Conservation (phyloP, 64 coral and sea anemone species). For the Dendronephthya gigantea region DNA sequence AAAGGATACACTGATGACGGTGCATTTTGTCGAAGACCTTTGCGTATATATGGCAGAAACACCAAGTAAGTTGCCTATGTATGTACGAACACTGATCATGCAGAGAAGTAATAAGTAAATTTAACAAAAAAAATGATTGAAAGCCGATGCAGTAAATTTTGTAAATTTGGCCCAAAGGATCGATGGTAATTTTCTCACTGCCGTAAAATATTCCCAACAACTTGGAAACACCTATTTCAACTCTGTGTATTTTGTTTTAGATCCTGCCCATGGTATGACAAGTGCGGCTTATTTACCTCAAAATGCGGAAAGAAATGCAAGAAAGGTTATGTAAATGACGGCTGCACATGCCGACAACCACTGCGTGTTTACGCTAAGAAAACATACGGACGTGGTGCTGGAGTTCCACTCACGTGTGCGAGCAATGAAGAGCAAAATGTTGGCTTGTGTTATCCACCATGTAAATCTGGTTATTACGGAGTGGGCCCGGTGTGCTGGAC, state of each 20-base stretch:
- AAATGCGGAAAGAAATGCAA: background rate
- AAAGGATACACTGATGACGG: background rate
- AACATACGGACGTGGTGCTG: background rate
- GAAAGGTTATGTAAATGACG: background rate
- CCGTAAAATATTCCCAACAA: no score
- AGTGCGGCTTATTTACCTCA: background rate
- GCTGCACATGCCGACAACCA: background rate
- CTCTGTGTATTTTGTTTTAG: background rate
- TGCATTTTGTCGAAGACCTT: background rate
- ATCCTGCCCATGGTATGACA: background rate
- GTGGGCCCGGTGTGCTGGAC: background rate
- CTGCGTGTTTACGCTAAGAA: background rate
- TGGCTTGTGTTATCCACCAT: background rate
- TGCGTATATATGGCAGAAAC: background rate
- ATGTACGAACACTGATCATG: no score
- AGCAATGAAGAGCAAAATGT: background rate
- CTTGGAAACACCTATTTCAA: no score
- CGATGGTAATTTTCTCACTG: no score
- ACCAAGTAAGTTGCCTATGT: background rate
- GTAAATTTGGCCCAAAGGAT: no score
- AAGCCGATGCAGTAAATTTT: no score
- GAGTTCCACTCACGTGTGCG: background rate
- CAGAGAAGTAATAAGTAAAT: no score
- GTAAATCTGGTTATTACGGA: background rate
- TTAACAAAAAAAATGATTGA: no score